Percentiles rank a stretch among this genome's conserved stretches.
Evolutionary conservation across 1,140 invertebrate species (phyloP).

Genomic region (Euglossa dilemma): DNA sequence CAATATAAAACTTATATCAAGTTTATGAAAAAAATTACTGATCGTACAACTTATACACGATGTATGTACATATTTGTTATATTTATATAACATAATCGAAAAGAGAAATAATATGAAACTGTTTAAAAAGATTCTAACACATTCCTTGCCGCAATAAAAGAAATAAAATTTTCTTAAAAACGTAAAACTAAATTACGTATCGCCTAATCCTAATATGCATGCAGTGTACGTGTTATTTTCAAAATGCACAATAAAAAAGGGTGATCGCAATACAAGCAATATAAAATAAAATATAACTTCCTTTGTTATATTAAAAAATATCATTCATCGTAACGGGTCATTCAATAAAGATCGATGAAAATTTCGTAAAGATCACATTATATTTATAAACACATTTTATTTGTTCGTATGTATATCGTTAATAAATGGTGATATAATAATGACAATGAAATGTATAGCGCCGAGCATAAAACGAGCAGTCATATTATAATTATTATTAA

Average conservation of each 20-base stretch:
- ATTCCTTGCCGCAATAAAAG: not conserved
- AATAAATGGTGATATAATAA: slow-evolving; percentile 81
- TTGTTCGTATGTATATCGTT: slow-evolving; percentile 81
- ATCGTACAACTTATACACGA: slow-evolving; percentile 26
- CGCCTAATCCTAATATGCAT: slow-evolving; percentile 10
- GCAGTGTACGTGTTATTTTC: not conserved
- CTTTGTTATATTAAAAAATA: not conserved
- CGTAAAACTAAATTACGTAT: slow-evolving; percentile 13
- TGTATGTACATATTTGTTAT: slow-evolving; percentile 9
- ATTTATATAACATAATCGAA: slow-evolving; percentile 10
- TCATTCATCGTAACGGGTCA: not conserved
- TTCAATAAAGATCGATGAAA: slow-evolving; percentile 47
- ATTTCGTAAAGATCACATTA: slow-evolving; percentile 68
- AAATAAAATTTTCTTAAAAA: slow-evolving; percentile 12
- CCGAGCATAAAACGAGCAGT: slow-evolving; percentile 81
- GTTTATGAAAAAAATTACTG: slow-evolving; percentile 4
- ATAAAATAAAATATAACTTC: not conserved
- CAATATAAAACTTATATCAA: not conserved
- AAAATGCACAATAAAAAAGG: not conserved
- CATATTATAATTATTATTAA: slow-evolving; percentile 79
- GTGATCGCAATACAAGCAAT: not conserved
- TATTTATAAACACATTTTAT: slow-evolving; percentile 82
- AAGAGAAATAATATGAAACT: not conserved
- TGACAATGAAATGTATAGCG: slow-evolving; percentile 82
- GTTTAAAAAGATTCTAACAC: not conserved